A percentile compares a stretch with the other conserved stretches of the same genome.
Evolutionary conservation across 1,140 invertebrate species (phyloP).

Genomic region (Heliconius nattereri): DNA sequence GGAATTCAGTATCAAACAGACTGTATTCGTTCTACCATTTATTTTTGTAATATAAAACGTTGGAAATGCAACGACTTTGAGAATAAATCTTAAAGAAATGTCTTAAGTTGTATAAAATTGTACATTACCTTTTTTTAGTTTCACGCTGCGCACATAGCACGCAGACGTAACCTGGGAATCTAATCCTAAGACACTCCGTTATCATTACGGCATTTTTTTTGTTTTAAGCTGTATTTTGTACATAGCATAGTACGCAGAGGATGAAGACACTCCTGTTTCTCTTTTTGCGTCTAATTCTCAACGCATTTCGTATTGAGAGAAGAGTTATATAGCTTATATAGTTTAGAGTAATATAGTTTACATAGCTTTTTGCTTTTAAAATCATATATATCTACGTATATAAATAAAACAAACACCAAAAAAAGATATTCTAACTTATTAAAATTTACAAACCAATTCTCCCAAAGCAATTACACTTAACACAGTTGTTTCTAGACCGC

Average conservation of each 20-base stretch:
- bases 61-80: neutral
- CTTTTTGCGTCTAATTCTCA: too few species aligned
- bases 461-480: neutral
- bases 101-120: constrained; percentile 36
- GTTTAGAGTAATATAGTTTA: too few species aligned
- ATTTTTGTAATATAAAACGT: constrained; percentile 15
- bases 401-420: neutral
- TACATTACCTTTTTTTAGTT: neutral
- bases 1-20: constrained; percentile 12
- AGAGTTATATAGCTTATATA: too few species aligned
- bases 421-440: neutral
- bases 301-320: too few species aligned
- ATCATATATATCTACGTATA: neutral
- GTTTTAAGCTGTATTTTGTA: too few species aligned
- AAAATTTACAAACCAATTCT: neutral
- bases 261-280: too few species aligned
- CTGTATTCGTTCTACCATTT: constrained; percentile 10
- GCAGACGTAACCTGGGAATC: too few species aligned
- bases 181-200: too few species aligned
- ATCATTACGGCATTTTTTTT: too few species aligned
- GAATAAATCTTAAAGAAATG: constrained; percentile 33
- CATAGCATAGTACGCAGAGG: too few species aligned
- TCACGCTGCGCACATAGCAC: too few species aligned
- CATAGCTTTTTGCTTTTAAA: too few species aligned
- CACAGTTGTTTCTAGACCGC: neutral